Percentiles rank a stretch among this genome's conserved stretches.
phyloP scores from a whole-genome alignment of 2,888 invertebrate species.

The Caenorhabditis afra region DNA sequence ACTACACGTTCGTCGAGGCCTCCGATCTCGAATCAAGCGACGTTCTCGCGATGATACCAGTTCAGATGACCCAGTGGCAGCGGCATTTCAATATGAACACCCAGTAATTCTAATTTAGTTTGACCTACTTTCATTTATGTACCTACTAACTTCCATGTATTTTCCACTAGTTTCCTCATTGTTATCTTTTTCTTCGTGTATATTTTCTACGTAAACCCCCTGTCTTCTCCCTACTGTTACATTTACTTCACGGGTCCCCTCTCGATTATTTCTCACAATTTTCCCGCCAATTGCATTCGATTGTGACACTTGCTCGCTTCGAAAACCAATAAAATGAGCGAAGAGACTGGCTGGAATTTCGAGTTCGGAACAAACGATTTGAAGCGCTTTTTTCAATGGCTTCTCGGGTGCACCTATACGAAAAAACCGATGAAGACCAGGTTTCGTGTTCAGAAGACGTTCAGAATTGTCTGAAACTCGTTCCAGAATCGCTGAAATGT shows the following conservation, averaged over 20 bases:
- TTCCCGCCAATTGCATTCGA: too few relatives aligned
- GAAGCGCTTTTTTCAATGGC: slow-evolving; percentile 55
- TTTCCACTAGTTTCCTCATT: background rate
- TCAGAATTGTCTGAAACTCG: background rate
- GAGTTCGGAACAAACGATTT: slow-evolving; percentile 13
- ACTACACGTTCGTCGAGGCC: slow-evolving; percentile 55
- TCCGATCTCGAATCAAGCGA: slow-evolving; percentile 35
- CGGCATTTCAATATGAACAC: slow-evolving; percentile 9
- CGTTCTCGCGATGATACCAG: slow-evolving; percentile 55
- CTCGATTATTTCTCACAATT: slow-evolving; percentile 21
- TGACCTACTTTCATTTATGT: background rate
- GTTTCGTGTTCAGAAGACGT: background rate
- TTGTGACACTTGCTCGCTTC: too few relatives aligned
- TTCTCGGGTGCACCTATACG: slow-evolving; percentile 53
- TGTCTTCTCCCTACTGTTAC: background rate
- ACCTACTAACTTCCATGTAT: background rate
- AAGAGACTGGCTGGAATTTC: background rate
- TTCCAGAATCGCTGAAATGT: slow-evolving; percentile 43
- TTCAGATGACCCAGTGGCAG: slow-evolving; percentile 60
- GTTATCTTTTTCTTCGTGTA: slow-evolving; percentile 12
- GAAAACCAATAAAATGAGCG: background rate
- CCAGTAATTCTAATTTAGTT: slow-evolving; percentile 1
- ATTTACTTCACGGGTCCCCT: background rate
- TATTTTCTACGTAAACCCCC: slow-evolving; percentile 8
- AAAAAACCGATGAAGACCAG: slow-evolving; percentile 44